Conservation (phyloP, 2,888 invertebrate species). For the Parnassius apollo region DNA sequence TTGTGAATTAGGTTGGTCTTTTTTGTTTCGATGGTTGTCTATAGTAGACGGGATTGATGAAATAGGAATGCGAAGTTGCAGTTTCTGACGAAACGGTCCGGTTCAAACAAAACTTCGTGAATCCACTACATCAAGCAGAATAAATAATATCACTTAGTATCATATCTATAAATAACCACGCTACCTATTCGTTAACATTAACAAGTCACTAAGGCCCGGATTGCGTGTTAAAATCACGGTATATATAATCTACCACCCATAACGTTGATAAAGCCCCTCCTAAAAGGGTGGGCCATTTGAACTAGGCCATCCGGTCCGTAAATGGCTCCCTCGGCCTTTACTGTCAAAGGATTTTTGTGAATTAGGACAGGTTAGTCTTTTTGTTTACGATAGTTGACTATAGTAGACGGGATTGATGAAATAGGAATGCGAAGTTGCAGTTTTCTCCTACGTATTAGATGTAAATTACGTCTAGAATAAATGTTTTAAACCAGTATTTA, state of each 20-base stretch:
- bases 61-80: no score
- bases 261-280: slow-evolving; percentile 30
- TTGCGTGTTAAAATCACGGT: slow-evolving; percentile 44
- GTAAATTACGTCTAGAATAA: not conserved
- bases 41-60: not conserved
- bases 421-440: no score
- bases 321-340: slow-evolving; percentile 30
- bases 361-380: slow-evolving; percentile 19
- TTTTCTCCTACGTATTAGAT: not conserved
- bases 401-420: not conserved
- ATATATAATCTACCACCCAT: slow-evolving; percentile 28
- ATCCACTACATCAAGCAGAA: no score
- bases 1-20: slow-evolving; percentile 21
- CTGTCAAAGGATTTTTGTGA: slow-evolving; percentile 30
- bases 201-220: slow-evolving; percentile 32
- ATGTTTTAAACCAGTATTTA: no score
- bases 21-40: not conserved
- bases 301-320: slow-evolving; percentile 34
- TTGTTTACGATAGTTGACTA: slow-evolving; percentile 1
- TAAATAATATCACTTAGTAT: no score
- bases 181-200: slow-evolving; percentile 11
- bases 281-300: slow-evolving; percentile 33
- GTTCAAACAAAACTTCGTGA: no score
- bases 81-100: no score
- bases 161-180: not conserved